Percentiles rank a stretch among this genome's conserved stretches.
Conservation (phyloP, 2,113 vertebrate species). For the Peromyscus maniculatus region DNA sequence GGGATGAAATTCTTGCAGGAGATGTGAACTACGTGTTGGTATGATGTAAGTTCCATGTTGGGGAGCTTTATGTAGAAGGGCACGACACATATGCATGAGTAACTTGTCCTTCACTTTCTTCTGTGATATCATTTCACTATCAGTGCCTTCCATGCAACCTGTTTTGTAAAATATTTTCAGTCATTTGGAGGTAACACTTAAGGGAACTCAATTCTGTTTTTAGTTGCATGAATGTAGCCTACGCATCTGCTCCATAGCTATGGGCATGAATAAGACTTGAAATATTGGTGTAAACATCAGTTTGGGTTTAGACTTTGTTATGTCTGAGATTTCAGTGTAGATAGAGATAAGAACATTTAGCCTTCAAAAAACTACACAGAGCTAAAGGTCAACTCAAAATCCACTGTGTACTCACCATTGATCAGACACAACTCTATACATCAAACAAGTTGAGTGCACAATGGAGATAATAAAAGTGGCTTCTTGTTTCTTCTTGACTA, state of each 20-base stretch:
- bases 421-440: background rate
- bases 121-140: background rate
- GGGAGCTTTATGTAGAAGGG: background rate
- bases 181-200: background rate
- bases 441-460: too few species aligned
- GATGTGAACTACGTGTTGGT: background rate
- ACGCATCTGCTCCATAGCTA: too few species aligned
- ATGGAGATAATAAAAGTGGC: background rate
- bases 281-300: background rate
- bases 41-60: background rate
- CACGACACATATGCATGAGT: too few species aligned
- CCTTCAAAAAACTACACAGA: background rate
- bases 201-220: background rate
- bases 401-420: background rate
- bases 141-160: too few species aligned
- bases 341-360: background rate
- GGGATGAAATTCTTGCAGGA: background rate
- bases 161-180: background rate
- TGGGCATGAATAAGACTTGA: background rate
- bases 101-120: background rate
- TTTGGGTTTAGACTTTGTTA: background rate
- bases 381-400: background rate
- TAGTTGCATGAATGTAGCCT: background rate
- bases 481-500: background rate
- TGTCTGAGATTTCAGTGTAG: background rate